These are phyloP conservation scores for Ecdyonurus torrentis DNA, from an alignment of 2,888 invertebrate genomes.

Conservation along the genomic window DNA sequence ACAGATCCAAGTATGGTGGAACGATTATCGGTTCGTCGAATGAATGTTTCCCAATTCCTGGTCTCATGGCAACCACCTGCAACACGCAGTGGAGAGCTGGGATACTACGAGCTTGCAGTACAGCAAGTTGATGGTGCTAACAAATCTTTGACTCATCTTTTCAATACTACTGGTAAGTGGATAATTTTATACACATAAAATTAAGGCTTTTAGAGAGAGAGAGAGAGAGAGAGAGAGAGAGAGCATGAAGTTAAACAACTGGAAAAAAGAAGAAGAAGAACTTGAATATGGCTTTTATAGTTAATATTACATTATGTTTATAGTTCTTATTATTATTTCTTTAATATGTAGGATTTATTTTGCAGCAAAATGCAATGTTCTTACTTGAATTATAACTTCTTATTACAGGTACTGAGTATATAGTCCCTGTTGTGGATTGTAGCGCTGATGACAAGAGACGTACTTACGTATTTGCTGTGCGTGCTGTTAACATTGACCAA, in stretches of 20 bases:
- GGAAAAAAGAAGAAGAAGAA: too few species aligned
- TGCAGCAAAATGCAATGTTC: too few species aligned
- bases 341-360: too few species aligned
- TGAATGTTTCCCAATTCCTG: slow-evolving; percentile 29
- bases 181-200: slow-evolving; percentile 11
- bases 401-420: slow-evolving; percentile 18
- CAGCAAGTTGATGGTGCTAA: slow-evolving; percentile 16
- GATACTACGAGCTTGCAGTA: slow-evolving; percentile 32
- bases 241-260: too few species aligned
- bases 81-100: slow-evolving; percentile 34
- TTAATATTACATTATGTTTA: too few species aligned
- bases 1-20: slow-evolving; percentile 18
- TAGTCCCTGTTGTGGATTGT: slow-evolving; percentile 25
- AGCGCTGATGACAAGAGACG: slow-evolving; percentile 20
- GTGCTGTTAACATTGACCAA: slow-evolving; percentile 25
- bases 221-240: too few species aligned
- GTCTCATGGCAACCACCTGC: slow-evolving; percentile 35
- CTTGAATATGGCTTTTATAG: too few species aligned
- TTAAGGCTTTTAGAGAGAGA: too few species aligned
- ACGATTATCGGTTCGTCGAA: slow-evolving; percentile 24
- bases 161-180: slow-evolving; percentile 17
- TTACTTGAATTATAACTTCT: slow-evolving; percentile 9
- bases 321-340: too few species aligned
- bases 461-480: slow-evolving; percentile 21
- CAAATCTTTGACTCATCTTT: slow-evolving; percentile 13